phyloP scores from a whole-genome alignment of 35 echinoderm and acorn worm species.

The Lytechinus pictus region DNA sequence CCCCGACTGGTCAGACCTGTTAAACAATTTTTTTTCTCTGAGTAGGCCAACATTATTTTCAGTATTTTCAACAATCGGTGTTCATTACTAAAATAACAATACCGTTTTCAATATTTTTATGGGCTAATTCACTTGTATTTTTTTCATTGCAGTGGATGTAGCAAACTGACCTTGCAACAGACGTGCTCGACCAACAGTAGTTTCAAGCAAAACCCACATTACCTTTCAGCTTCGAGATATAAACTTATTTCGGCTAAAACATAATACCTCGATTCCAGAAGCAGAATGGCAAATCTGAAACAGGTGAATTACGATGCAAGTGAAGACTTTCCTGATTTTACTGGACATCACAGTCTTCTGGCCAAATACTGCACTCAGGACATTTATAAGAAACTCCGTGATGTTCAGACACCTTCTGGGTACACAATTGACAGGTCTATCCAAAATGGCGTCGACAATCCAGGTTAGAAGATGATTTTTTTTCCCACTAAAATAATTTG shows the following conservation, averaged over 20 bases:
- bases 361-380: slow-evolving; percentile 74
- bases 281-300: slow-evolving; percentile 73
- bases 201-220: background rate
- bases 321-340: slow-evolving; percentile 89
- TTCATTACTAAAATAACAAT: no score
- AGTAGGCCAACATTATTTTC: background rate
- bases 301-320: slow-evolving; percentile 74
- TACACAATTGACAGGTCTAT: slow-evolving; percentile 91
- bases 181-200: background rate
- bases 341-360: slow-evolving; percentile 80
- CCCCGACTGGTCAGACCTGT: no score
- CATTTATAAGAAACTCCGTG: slow-evolving; percentile 80
- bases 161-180: background rate
- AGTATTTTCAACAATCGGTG: background rate
- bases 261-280: background rate
- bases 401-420: slow-evolving; percentile 80
- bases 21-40: no score
- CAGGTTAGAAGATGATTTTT: slow-evolving; percentile 54
- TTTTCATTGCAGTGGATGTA: background rate
- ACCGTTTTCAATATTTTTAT: no score
- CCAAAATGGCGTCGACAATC: slow-evolving; percentile 90
- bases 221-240: background rate
- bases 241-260: background rate
- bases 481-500: background rate
- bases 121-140: background rate